These are phyloP conservation scores for Trinorchestia longiramus DNA, from an alignment of 1,140 invertebrate species.

Conservation along the genomic window DNA sequence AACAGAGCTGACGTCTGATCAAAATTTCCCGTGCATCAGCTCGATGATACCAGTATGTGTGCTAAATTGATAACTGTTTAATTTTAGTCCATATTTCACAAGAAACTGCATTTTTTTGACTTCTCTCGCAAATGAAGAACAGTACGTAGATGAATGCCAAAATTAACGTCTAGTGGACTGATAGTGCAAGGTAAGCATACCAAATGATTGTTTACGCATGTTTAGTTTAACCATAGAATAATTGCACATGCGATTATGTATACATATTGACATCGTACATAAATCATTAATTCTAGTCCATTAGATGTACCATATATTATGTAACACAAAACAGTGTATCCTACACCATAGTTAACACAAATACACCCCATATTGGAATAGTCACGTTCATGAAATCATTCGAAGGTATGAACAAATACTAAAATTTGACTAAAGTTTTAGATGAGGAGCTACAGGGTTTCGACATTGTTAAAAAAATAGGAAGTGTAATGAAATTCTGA, in stretches of 20 bases:
- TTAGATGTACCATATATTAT: background rate
- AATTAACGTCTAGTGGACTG: too few species aligned
- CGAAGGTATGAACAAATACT: background rate
- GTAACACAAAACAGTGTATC: background rate
- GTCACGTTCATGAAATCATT: background rate
- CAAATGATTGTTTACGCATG: background rate
- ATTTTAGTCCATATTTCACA: too few species aligned
- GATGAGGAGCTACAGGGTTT: background rate
- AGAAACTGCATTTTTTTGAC: too few species aligned
- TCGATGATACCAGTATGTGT: too few species aligned
- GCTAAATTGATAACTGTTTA: too few species aligned
- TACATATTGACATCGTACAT: too few species aligned
- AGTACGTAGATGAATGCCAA: too few species aligned
- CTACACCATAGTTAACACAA: background rate
- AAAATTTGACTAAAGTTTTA: background rate
- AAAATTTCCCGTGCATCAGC: too few species aligned
- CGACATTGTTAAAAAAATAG: background rate
- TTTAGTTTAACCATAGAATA: too few species aligned
- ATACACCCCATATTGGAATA: background rate
- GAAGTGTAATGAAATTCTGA: background rate
- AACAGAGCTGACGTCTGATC: too few species aligned
- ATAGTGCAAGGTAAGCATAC: background rate
- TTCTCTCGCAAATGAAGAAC: too few species aligned
- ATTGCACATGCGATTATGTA: too few species aligned
- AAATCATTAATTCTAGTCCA: background rate